Evolutionary conservation across 2,888 invertebrate genomes (phyloP), one percentile per base, ranked within the genome.

Genomic region (Gortyna flavago): DNA sequence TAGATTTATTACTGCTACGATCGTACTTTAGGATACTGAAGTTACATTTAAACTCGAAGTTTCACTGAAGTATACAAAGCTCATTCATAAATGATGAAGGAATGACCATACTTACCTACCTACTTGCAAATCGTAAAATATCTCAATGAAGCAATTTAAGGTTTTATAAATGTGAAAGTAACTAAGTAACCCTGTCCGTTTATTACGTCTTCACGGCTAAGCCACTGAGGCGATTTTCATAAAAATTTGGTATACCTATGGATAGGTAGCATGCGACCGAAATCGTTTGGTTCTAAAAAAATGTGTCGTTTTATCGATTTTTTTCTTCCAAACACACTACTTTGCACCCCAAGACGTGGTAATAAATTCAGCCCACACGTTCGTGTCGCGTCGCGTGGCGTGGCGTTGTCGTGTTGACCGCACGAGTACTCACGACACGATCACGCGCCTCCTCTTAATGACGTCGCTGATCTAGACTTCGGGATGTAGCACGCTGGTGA

Each of bases 381-480:
- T 69, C 54, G 41, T 79, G 73, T 79, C 78, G 79, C 80, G 78
- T 80, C n/a, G 82, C 78, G 84, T 80, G 78, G 66, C 84, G 65
- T 83, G 78, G 68, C 70, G 78, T 69, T 65, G 79, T 78, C 82
- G 79, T 83, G 81, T 81, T 84, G 83, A 82, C 83, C 81, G 89
- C 90, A 88, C 87, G 89, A 90, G 84, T 84, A 86, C 80, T 84
- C 79, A 66, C 82, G 85, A 89, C 79, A 66, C 82, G 85, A 89
- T 84, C 87, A 89, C 89, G 84, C 76, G 84, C 85, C 72, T 79
- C 75, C 72, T 84, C 85, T 80, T 90, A 90, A 88, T 87, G 86
- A 88, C 83, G 85, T 82, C 73, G 77, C 85, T 87, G 87, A 90
- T 90, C 86, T 85, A 85, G 75, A n/a, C 41, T 54, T 77, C 44